phyloP scores from a whole-genome alignment of 1,140 invertebrate genomes.

The Geopemphigus sp. region DNA sequence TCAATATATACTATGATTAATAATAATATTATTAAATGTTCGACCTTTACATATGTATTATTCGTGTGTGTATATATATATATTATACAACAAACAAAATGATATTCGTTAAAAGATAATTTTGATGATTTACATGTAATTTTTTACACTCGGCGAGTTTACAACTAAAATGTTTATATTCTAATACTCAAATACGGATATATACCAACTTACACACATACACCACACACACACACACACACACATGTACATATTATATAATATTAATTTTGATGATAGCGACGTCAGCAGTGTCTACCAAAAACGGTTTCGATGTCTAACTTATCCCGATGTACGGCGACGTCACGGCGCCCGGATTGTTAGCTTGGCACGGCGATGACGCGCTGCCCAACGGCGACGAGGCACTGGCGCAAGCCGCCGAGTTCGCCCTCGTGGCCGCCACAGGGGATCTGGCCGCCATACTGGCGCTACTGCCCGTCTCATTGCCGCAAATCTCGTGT shows the following conservation, averaged over 20 bases:
- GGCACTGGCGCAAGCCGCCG: conserved; percentile 62
- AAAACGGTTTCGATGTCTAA: neutral
- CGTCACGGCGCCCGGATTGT: conserved; percentile 33
- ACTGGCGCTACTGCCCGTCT: conserved; percentile 53
- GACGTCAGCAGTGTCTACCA: neutral
- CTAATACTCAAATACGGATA: neutral
- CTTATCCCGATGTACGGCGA: conserved; percentile 44
- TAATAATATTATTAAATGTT: neutral
- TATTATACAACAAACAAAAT: neutral
- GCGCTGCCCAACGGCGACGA: conserved; percentile 71
- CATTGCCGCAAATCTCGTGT: conserved; percentile 53
- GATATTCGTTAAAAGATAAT: conserved; percentile 34
- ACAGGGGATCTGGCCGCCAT: conserved; percentile 63
- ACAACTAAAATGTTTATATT: neutral
- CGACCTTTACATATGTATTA: neutral
- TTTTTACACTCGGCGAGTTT: neutral
- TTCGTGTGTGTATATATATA: neutral
- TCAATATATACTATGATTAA: neutral
- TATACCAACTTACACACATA: neutral
- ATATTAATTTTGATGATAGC: conserved; percentile 1
- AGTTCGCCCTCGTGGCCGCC: conserved; percentile 69
- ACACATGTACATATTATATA: neutral
- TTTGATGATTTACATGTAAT: conserved; percentile 22
- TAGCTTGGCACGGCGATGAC: conserved; percentile 54
- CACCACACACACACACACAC: neutral